Evolutionary conservation across 2,113 vertebrate genomes (phyloP), one percentile per base, ranked within the genome.

Genomic region (Tor tambroides): DNA sequence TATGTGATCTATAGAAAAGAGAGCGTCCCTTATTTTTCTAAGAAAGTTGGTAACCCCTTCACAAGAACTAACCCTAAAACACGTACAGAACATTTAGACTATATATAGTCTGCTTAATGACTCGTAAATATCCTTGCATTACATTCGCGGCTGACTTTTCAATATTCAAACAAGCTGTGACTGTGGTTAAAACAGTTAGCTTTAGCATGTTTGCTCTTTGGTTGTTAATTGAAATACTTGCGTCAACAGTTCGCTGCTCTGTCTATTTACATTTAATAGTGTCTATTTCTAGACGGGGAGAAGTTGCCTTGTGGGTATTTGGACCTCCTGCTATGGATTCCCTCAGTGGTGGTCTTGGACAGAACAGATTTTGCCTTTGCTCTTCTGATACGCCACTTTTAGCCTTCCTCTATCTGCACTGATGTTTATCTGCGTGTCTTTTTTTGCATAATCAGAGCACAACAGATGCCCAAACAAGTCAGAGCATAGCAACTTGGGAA

Each of bases 391-490:
- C 30, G 51, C 17, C 21, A 15, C 77, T 80, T 80, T 78, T 54
- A 78, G 46, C 19, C 17, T 69, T 67, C 71, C 51, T 74, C 71
- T 46, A 38, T 84, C 83, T 79, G 61, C 32, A 21, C 15, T 85
- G 75, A 85, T 79, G 59, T 79, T 85, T 85, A 79, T 85, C 84
- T 85, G 74, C 30, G 12, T 32, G 14, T 78, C 30, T 38, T 67
- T 54, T n/a, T 67, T 85, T 51, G 5, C 84, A 65, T 78, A 78
- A n/a, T 56, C 65, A 35, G 11, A 83, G 81, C 6, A 19, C 81
- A 83, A 83, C 61, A 46, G 26, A 46, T 83, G 61, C 80, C 61
- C 61, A 81, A 83, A 83, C 81, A 83, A 35, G 81, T 83, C 81
- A n/a, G 65, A 83, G 81, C 81, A 83, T n/a, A 83, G n/a, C 65